Conservation (phyloP, 2,113 vertebrate species). For the Lycaon pictus region DNA sequence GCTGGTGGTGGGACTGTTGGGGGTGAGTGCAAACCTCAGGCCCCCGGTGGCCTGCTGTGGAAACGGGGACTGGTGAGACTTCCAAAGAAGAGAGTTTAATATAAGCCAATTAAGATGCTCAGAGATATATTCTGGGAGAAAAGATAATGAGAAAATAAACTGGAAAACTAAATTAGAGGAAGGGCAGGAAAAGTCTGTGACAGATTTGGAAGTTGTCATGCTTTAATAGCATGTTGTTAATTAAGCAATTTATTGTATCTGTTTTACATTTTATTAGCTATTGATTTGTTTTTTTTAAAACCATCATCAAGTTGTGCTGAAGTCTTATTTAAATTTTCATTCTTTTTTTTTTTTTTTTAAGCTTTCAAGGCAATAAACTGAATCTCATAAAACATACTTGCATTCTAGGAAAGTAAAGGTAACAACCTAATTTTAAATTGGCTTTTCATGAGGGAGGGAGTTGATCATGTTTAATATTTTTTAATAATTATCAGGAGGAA, state of each 20-base stretch:
- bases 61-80: not conserved
- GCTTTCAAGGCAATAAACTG: conserved; percentile 49
- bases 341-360: conserved; percentile 20
- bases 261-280: conserved; percentile 78
- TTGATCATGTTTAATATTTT: not conserved
- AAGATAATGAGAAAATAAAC: conserved; percentile 68
- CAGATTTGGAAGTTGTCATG: conserved; percentile 57
- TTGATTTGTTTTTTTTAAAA: conserved; percentile 72
- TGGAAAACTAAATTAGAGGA: conserved; percentile 64
- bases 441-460: not conserved
- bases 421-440: conserved; percentile 40
- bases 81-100: not conserved
- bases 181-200: conserved; percentile 56
- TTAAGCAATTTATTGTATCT: conserved; percentile 76
- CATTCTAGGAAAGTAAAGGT: conserved; percentile 29
- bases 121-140: conserved; percentile 48
- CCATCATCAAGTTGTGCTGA: conserved; percentile 62
- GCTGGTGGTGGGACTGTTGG: not conserved
- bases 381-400: conserved; percentile 46
- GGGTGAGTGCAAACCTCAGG: not conserved
- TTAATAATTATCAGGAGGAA: conserved; percentile 18
- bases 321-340: conserved; percentile 70
- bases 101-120: conserved; percentile 49
- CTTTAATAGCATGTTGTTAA: conserved; percentile 73
- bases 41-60: not conserved